phyloP scores from a whole-genome alignment of 2,113 vertebrate genomes.

The Tinamus guttatus region DNA sequence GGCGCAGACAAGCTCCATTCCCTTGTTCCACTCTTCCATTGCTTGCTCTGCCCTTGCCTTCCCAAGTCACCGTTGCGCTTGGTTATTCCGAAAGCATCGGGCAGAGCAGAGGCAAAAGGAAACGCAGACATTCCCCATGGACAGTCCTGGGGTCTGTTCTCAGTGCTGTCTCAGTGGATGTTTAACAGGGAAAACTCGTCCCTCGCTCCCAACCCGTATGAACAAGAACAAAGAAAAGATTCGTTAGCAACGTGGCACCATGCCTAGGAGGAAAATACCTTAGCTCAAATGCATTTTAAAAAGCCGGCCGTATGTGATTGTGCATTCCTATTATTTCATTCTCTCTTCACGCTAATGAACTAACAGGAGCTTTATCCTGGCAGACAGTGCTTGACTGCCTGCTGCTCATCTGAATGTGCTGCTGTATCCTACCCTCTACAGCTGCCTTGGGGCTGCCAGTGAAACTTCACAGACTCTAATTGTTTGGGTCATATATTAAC shows the following conservation, averaged over 20 bases:
- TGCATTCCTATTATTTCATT: slow-evolving; percentile 20
- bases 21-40: background rate
- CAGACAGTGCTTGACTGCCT: background rate
- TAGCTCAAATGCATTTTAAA: background rate
- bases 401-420: slow-evolving; percentile 14
- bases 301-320: background rate
- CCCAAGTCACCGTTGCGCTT: background rate
- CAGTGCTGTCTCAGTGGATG: background rate
- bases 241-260: background rate
- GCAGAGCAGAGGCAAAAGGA: background rate
- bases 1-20: background rate
- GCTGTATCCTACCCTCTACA: background rate
- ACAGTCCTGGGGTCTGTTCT: background rate
- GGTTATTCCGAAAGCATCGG: slow-evolving; percentile 14
- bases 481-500: slow-evolving; percentile 16
- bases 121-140: background rate
- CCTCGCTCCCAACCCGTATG: background rate
- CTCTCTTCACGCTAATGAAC: slow-evolving; percentile 15
- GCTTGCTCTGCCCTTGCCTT: background rate
- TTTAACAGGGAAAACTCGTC: background rate
- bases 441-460: background rate
- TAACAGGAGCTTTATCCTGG: slow-evolving; percentile 1
- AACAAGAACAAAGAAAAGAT: background rate
- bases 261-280: background rate
- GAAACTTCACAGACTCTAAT: slow-evolving; percentile 10